Evolutionary conservation across 2,888 invertebrate genomes (phyloP), one percentile per base, ranked within the genome.

Genomic region (Tetragnatha montana): DNA sequence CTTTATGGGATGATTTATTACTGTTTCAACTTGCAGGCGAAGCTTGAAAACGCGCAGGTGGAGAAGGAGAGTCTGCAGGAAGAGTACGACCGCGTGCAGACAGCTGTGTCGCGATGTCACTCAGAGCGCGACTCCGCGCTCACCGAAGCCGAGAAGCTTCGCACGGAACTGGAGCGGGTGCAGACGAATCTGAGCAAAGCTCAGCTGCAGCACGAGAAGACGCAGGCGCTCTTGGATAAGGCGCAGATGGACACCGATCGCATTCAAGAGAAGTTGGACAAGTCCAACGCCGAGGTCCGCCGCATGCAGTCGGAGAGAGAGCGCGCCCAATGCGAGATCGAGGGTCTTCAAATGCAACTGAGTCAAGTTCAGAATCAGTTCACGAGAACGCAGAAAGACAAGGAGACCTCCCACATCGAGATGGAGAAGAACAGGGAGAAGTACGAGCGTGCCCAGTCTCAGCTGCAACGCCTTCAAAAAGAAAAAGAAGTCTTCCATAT

Each of bases 1-100:
- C n/a, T n/a, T n/a, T n/a, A n/a, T n/a, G n/a, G n/a, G n/a, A n/a
- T n/a, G n/a, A n/a, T n/a, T n/a, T n/a, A n/a, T n/a, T n/a, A n/a
- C n/a, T n/a, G n/a, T n/a, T n/a, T n/a, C n/a, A n/a, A n/a, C n/a
- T n/a, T n/a, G 35, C 35, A 35, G 94, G 98, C 98, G 71, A 96
- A 98, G 93, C 95, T 98, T 93, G 98, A 98, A 95, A 98, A 98
- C 94, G 97, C 98, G 93, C 97, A 98, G 95, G 97, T 97, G 90
- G 98, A 98, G 94, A 97, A 97, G 93, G 97, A 98, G 93, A 97
- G 97, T 93, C 95, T 98, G 92, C 96, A 97, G 91, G 98, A 98
- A 93, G 98, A 98, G 94, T 96, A 98, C 93, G 98, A 98, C 93
- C 95, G 97, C 91, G 95, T 96, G 69, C 97, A 98, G 94, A 95